phyloP scores from a whole-genome alignment of 2,888 invertebrate genomes.

The Celastrina argiolus region DNA sequence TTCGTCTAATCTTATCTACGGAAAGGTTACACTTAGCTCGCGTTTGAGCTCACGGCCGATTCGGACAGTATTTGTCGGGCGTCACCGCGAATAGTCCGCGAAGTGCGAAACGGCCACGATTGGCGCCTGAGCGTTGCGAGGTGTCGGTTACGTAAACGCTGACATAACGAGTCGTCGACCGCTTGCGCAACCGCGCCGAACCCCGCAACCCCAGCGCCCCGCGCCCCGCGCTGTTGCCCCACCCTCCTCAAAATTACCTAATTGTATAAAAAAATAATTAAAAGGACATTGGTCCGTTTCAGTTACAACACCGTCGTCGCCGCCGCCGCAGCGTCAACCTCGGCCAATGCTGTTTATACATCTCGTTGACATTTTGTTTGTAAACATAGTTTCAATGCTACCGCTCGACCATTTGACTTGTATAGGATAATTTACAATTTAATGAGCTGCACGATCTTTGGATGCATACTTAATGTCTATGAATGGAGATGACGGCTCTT shows the following conservation, averaged over 20 bases:
- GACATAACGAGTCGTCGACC: constrained; percentile 78
- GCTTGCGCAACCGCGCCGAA: constrained; percentile 70
- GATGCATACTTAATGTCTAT: neutral
- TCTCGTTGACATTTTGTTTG: constrained; percentile 54
- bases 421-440: constrained; percentile 2
- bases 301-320: constrained; percentile 56
- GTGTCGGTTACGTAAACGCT: constrained; percentile 74
- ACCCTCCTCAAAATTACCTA: constrained; percentile 63
- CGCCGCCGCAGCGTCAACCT: constrained; percentile 69
- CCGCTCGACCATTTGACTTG: constrained; percentile 3
- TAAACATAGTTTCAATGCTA: constrained; percentile 38
- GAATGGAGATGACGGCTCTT: neutral
- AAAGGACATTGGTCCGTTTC: constrained; percentile 67
- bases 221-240: constrained; percentile 48
- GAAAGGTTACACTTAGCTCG: constrained; percentile 68
- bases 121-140: constrained; percentile 70
- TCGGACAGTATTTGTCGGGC: neutral
- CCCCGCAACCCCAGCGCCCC: constrained; percentile 66
- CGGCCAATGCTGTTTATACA: constrained; percentile 47
- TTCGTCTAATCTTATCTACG: constrained; percentile 57
- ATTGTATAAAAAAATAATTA: constrained; percentile 70
- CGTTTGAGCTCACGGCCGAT: constrained; percentile 41
- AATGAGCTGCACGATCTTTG: neutral
- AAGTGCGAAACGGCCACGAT: constrained; percentile 69
- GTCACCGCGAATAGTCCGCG: constrained; percentile 62